These are phyloP conservation scores for Synanthedon tipuliformis DNA, from an alignment of 2,888 invertebrate genomes.

Conservation along the genomic window DNA sequence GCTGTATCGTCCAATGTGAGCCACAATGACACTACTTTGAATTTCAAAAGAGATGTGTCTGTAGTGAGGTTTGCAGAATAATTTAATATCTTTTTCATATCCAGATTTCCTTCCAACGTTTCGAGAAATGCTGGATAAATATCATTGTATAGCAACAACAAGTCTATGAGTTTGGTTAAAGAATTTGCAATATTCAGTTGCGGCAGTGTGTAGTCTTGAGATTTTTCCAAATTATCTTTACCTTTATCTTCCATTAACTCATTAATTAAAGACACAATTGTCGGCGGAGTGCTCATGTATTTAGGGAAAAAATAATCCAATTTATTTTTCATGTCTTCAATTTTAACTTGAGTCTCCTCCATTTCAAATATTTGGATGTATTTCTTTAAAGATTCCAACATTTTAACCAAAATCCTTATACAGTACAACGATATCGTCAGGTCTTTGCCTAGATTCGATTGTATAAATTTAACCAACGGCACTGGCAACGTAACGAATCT, in stretches of 20 bases:
- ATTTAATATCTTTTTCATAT: slow-evolving; percentile 52
- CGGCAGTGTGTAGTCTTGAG: slow-evolving; percentile 40
- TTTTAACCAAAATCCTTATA: slow-evolving; percentile 63
- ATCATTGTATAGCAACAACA: slow-evolving; percentile 51
- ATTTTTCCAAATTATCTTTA: slow-evolving; percentile 17
- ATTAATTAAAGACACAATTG: slow-evolving; percentile 41
- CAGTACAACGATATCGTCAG: slow-evolving; percentile 54
- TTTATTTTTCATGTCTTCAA: slow-evolving; percentile 42
- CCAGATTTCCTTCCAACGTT: slow-evolving; percentile 50
- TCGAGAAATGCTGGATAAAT: slow-evolving; percentile 55
- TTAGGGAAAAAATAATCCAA: slow-evolving; percentile 56
- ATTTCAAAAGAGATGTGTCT: slow-evolving; percentile 42
- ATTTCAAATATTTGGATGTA: slow-evolving; percentile 64
- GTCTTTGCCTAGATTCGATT: slow-evolving; percentile 40
- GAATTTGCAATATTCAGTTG: slow-evolving; percentile 36
- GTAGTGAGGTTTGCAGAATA: slow-evolving; percentile 33
- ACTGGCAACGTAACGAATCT: slow-evolving; percentile 61
- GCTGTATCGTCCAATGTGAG: slow-evolving; percentile 56
- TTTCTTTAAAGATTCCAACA: slow-evolving; percentile 62
- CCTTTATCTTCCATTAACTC: slow-evolving; percentile 23
- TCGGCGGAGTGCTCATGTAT: slow-evolving; percentile 47
- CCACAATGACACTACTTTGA: slow-evolving; percentile 59
- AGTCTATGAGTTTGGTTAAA: slow-evolving; percentile 42
- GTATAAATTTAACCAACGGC: slow-evolving; percentile 56
- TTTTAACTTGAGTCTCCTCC: slow-evolving; percentile 25